Evolutionary conservation across 2,888 invertebrate genomes (phyloP).

Genomic region (Pammene aurita): DNA sequence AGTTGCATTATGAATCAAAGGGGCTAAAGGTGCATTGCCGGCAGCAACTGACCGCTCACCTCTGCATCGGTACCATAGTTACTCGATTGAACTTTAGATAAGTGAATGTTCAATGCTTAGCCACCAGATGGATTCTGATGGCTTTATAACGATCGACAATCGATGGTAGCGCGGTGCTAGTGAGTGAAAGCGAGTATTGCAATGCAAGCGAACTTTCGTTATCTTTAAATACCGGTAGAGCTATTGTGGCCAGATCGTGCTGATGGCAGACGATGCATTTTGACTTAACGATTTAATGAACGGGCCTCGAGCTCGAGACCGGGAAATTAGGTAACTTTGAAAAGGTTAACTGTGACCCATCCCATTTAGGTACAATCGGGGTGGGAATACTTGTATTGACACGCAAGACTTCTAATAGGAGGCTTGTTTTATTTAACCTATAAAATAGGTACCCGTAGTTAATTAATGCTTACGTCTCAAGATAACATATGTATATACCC

Average conservation of each 20-base stretch:
- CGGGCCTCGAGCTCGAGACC: conserved; percentile 16
- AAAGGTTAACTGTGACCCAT: conserved; percentile 30
- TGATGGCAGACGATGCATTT: conserved; percentile 37
- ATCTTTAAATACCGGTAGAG: conserved; percentile 56
- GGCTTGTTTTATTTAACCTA: no score
- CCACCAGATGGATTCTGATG: conserved; percentile 22
- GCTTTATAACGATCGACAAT: conserved; percentile 47
- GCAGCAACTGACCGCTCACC: conserved; percentile 41
- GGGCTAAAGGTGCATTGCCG: conserved; percentile 56
- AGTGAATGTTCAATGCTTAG: conserved; percentile 33
- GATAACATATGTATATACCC: no score
- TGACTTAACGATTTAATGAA: conserved; percentile 35
- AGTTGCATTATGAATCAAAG: conserved; percentile 49
- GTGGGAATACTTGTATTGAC: background rate
- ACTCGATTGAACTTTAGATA: conserved; percentile 30
- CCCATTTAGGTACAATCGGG: conserved; percentile 1
- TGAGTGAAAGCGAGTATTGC: conserved; percentile 71
- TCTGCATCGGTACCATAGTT: conserved; percentile 28
- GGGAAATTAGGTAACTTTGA: conserved; percentile 36
- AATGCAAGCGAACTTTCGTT: conserved; percentile 65
- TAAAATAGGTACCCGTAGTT: no score
- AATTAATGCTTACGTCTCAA: no score
- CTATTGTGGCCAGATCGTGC: conserved; percentile 57
- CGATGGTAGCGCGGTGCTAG: conserved; percentile 48
- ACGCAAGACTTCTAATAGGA: background rate